Percentiles rank a stretch among this genome's conserved stretches.
These are phyloP conservation scores for Novumbra hubbsi DNA, from an alignment of 2,797 vertebrate species.

Conservation along the genomic window DNA sequence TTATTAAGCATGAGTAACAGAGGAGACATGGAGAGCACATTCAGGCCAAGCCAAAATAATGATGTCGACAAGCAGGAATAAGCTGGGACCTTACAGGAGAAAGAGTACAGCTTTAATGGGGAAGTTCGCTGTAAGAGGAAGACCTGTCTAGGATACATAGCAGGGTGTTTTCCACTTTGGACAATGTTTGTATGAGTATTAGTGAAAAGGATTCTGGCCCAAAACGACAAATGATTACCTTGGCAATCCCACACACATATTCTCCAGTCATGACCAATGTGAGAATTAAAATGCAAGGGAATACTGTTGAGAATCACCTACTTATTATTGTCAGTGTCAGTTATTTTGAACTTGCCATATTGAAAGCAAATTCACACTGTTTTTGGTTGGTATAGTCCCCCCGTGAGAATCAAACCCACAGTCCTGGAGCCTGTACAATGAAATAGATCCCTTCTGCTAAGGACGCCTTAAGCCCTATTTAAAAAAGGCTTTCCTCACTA, in stretches of 20 bases:
- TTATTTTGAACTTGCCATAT: too few relatives aligned
- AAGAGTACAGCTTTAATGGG: conserved; percentile 18
- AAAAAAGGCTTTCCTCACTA: too few relatives aligned
- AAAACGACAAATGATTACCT: background rate
- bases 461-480: too few relatives aligned
- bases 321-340: background rate
- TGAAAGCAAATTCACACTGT: too few relatives aligned
- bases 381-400: too few relatives aligned
- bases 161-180: background rate
- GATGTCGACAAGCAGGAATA: conserved; percentile 43
- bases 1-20: conserved; percentile 51
- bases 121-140: background rate
- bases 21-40: conserved; percentile 37
- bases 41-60: conserved; percentile 42
- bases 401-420: too few relatives aligned
- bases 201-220: background rate
- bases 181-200: background rate
- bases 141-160: conserved; percentile 4
- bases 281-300: background rate
- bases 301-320: background rate
- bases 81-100: conserved; percentile 32
- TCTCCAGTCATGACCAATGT: background rate
- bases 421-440: too few relatives aligned
- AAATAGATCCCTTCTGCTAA: too few relatives aligned
- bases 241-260: background rate